Conservation (phyloP, 2,888 invertebrate genomes). For the Globia sparganii region DNA sequence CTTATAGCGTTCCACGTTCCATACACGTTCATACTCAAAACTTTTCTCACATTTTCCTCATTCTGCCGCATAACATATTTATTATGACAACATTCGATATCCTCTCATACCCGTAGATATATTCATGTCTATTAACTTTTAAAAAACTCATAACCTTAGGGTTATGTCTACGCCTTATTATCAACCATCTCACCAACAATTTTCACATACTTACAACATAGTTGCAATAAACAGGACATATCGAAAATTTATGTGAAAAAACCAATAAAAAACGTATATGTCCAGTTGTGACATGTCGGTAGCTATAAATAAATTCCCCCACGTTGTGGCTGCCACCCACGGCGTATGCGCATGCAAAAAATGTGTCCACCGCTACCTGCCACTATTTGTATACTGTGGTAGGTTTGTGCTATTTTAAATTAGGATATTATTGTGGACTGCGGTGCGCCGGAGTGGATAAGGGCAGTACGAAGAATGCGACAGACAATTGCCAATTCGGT, state of each 20-base stretch:
- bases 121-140: not conserved
- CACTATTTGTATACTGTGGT: conserved; percentile 65
- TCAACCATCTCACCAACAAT: conserved; percentile 28
- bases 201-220: conserved; percentile 58
- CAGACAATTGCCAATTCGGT: conserved; percentile 48
- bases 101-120: not conserved
- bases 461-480: conserved; percentile 24
- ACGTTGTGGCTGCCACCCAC: conserved; percentile 76
- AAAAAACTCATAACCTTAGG: not conserved
- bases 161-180: conserved; percentile 30
- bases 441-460: conserved; percentile 32
- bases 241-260: conserved; percentile 62
- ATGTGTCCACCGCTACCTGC: conserved; percentile 68
- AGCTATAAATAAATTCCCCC: conserved; percentile 77
- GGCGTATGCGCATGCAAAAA: conserved; percentile 76
- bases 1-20: not conserved
- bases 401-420: conserved; percentile 62
- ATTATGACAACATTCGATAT: not conserved
- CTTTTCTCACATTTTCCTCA: not conserved
- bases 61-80: not conserved
- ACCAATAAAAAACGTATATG: conserved; percentile 62
- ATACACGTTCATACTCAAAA: not conserved
- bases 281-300: conserved; percentile 73
- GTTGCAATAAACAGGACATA: conserved; percentile 64
- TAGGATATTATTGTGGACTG: conserved; percentile 54